A percentile compares a stretch with the other conserved stretches of the same genome.
These are phyloP conservation scores for Alectura lathami DNA, from an alignment of 2,113 vertebrate species.

Conservation along the genomic window DNA sequence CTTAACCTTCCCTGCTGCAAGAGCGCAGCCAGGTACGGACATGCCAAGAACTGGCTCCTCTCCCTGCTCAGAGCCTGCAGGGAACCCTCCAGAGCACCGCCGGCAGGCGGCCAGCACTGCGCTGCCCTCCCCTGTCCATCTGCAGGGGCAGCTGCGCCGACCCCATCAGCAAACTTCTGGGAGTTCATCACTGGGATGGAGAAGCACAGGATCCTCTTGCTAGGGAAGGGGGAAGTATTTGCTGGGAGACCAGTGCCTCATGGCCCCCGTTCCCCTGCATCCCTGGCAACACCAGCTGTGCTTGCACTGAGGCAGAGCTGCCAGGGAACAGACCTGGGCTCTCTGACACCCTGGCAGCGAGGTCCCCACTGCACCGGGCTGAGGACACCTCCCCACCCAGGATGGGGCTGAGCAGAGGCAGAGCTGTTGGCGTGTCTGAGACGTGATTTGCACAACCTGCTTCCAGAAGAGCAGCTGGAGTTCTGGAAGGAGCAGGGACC, in stretches of 20 bases:
- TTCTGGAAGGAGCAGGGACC: background rate
- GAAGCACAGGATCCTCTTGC: background rate
- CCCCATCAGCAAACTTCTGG: rapidly evolving
- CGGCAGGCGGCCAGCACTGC: rapidly evolving
- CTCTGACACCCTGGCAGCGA: background rate
- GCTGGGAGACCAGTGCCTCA: background rate
- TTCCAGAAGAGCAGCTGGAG: background rate
- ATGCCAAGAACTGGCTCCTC: background rate
- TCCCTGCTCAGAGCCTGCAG: rapidly evolving
- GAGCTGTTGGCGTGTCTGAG: background rate
- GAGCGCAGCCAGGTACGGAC: background rate
- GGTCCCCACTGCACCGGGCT: rapidly evolving
- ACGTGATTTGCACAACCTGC: background rate
- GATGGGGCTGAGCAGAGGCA: background rate
- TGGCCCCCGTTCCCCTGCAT: background rate
- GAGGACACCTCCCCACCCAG: background rate
- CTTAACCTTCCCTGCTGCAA: background rate
- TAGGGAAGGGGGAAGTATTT: background rate
- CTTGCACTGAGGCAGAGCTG: background rate
- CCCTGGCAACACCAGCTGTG: background rate
- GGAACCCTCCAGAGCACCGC: background rate
- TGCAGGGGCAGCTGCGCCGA: rapidly evolving
- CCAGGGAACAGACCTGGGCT: background rate
- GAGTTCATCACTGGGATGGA: rapidly evolving
- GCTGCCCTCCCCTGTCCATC: background rate